Evolutionary conservation across 2,888 invertebrate genomes (phyloP), one percentile per base, ranked within the genome.

Genomic region (Trilocha varians): DNA sequence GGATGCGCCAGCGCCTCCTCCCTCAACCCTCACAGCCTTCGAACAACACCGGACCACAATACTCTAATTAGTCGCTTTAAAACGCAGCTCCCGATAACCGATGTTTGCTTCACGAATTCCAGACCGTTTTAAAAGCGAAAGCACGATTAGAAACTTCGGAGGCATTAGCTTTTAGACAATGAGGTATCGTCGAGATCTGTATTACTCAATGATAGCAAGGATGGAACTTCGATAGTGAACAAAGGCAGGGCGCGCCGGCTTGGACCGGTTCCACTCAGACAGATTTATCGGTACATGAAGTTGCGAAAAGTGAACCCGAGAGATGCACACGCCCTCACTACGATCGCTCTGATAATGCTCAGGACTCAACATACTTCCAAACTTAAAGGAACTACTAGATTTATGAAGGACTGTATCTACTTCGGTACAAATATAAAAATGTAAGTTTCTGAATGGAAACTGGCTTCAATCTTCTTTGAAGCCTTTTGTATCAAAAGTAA

Each of bases 21-120:
- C 38, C 42, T 50, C 41, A 34, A 36, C 43, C 18, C 37, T 35
- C 46, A 14, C 5, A n/a, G 66, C 69, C 69, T 61, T 65, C 63
- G 60, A 64, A 63, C 58, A 53, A 55, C 48, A 39, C 48, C 51
- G 50, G 55, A 59, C 55, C 57, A 50, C 59, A 57, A 25, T 6
- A 38, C 14, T 74, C 64, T 67, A 72, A 76, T 72, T 73, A 65
- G 63, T 58, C 51, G 38, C 38, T 14, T 38, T 38, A 32, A 32
- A 38, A 38, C 25, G 25, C 25, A 13, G 13, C 72, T 47, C 49
- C 46, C 41, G 33, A 14, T 32, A 25, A 25, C 16, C 25, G 5
- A 16, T 32, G 6, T 32, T 11, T 38, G 15, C 16, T 11, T 16
- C 13, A 38, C n/a, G 25, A 15, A 38, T 15, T 25, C 38, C 6